A percentile compares a stretch with the other conserved stretches of the same genome.
Conservation (phyloP, 2,797 vertebrate species). For the Oreochromis grahami region DNA sequence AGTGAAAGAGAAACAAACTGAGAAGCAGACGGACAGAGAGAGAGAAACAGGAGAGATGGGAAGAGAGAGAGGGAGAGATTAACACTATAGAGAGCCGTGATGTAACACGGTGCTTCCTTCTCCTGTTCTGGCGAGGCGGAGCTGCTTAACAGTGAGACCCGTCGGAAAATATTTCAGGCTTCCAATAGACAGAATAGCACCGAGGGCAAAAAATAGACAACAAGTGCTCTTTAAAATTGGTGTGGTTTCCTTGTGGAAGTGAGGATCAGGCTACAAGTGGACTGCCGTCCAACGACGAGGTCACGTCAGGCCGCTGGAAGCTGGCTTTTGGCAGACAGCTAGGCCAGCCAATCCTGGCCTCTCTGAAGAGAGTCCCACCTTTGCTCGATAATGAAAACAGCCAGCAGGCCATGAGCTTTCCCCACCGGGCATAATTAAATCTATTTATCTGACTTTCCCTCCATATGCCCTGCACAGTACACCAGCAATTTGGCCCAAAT, state of each 20-base stretch:
- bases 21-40: neutral
- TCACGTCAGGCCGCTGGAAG: slow-evolving; percentile 8
- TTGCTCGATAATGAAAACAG: slow-evolving; percentile 20
- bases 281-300: slow-evolving; percentile 2
- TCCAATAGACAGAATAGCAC: slow-evolving; percentile 38
- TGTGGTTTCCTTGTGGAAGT: slow-evolving; percentile 33
- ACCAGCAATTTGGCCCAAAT: slow-evolving; percentile 34
- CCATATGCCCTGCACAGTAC: slow-evolving; percentile 8
- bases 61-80: slow-evolving; percentile 32
- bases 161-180: slow-evolving; percentile 48
- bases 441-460: slow-evolving; percentile 49
- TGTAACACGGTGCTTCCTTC: slow-evolving; percentile 44
- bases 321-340: slow-evolving; percentile 3
- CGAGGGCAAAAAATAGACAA: slow-evolving; percentile 39
- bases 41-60: neutral
- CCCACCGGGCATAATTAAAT: slow-evolving; percentile 58
- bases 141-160: slow-evolving; percentile 29
- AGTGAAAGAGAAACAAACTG: neutral
- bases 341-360: neutral
- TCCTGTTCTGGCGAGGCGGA: slow-evolving; percentile 22
- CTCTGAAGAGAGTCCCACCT: neutral
- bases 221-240: slow-evolving; percentile 35
- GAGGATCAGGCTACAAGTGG: slow-evolving; percentile 28
- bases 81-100: slow-evolving; percentile 46
- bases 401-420: slow-evolving; percentile 11